Evolutionary conservation across 2,888 invertebrate species (phyloP), one percentile per base, ranked within the genome.

Genomic region (Phlogophora meticulosa): DNA sequence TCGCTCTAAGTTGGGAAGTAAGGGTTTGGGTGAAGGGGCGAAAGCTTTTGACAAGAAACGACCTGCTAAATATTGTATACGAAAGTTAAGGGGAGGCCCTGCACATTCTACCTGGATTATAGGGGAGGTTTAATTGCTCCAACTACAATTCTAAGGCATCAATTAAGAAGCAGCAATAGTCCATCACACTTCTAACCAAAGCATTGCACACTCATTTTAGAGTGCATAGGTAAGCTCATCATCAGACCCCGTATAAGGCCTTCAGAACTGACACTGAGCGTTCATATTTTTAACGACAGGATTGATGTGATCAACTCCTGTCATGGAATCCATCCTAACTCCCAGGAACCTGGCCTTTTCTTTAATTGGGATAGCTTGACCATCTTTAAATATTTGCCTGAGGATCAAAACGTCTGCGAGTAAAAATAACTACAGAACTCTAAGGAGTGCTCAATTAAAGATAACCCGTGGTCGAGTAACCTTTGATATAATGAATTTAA

Each of bases 91-190:
- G 4, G 53, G 53, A 0, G 48, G 48, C n/a, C 28, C 46, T n/a
- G 46, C 46, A 28, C 28, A 48, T 48, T 48, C 46, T 15, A 52
- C 22, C 10, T 52, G 52, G 5, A 38, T 52, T 52, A 38, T 52
- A 0, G 15, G 36, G 2, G 20, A 20, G 15, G 36, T 36, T 36
- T 20, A 34, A 52, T 52, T 2, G 36, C 22, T n/a, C n/a, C n/a
- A n/a, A 20, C 20, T 22, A 22, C 22, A 10, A 45, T 45, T 45
- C 45, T 45, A 9, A 45, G 13, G 20, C 45, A 45, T 45, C 36
- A 13, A 58, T 2, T n/a, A 48, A 13, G 11, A 38, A 58, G 15
- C 24, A 13, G 13, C 38, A 48, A 1, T 58, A 58, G 9, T 58
- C 48, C 17, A 58, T 7, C 1, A 13, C 24, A 20, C 48, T 58